phyloP scores from a whole-genome alignment of 2,113 vertebrate genomes.

The Thamnaconus septentrionalis region DNA sequence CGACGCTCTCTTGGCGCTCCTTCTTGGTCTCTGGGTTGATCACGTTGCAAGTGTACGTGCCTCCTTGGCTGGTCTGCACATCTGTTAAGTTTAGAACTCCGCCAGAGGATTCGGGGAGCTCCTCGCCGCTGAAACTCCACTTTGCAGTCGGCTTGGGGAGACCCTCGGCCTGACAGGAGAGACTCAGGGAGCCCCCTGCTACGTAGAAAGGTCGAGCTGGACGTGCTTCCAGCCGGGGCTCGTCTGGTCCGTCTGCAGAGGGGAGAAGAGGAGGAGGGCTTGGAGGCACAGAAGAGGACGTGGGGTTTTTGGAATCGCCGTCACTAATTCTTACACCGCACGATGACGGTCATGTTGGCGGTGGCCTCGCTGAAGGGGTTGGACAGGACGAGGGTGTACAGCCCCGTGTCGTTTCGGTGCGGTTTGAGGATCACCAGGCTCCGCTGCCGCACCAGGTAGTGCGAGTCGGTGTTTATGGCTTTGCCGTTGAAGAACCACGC shows the following conservation, averaged over 20 bases:
- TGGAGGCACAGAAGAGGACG: background rate
- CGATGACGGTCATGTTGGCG: slow-evolving; percentile 25
- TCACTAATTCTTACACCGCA: slow-evolving; percentile 64
- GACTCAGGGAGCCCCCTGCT: slow-evolving; percentile 53
- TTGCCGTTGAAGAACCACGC: slow-evolving; percentile 59
- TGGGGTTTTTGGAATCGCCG: too few species aligned
- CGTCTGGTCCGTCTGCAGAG: slow-evolving; percentile 72
- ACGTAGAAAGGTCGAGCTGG: slow-evolving; percentile 59
- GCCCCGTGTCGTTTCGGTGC: slow-evolving; percentile 56
- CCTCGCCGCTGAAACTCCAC: slow-evolving; percentile 59
- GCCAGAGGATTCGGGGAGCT: slow-evolving; percentile 5
- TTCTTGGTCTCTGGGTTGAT: slow-evolving; percentile 44
- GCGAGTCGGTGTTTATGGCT: slow-evolving; percentile 38
- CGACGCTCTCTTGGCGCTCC: slow-evolving; percentile 29
- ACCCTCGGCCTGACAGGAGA: slow-evolving; percentile 67
- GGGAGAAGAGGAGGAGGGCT: background rate
- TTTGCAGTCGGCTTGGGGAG: slow-evolving; percentile 43
- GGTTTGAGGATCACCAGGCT: slow-evolving; percentile 55
- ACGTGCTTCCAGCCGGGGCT: slow-evolving; percentile 44
- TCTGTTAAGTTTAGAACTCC: slow-evolving; percentile 54
- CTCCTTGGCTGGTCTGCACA: slow-evolving; percentile 60
- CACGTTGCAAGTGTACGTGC: slow-evolving; percentile 64
- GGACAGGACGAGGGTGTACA: slow-evolving; percentile 52
- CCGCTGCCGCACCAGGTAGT: slow-evolving; percentile 33
- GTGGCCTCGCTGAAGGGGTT: slow-evolving; percentile 68